phyloP scores from a whole-genome alignment of 2,113 vertebrate species.

The Platichthys stellatus region DNA sequence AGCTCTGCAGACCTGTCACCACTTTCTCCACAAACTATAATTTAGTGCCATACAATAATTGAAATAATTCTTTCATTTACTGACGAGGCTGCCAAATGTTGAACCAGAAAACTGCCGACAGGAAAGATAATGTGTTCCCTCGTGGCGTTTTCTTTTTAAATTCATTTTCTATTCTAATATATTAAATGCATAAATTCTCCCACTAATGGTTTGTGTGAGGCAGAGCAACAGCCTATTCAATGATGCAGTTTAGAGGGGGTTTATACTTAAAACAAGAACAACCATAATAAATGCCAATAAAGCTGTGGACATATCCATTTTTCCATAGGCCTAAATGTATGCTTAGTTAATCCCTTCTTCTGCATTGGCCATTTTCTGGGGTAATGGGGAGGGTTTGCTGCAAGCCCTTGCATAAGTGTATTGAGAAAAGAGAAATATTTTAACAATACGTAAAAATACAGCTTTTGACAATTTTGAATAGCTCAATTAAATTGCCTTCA shows the following conservation, averaged over 20 bases:
- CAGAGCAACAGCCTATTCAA: constrained; percentile 66
- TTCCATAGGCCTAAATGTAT: constrained; percentile 63
- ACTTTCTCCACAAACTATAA: constrained; percentile 75
- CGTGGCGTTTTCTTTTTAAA: constrained; percentile 73
- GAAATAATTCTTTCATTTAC: constrained; percentile 82
- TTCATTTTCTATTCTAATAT: constrained; percentile 80
- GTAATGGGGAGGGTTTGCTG: constrained; percentile 50
- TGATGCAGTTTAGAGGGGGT: constrained; percentile 66
- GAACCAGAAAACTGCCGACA: constrained; percentile 78
- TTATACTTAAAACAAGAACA: constrained; percentile 77
- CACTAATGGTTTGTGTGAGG: constrained; percentile 75
- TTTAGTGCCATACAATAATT: constrained; percentile 79
- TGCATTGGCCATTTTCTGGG: constrained; percentile 60
- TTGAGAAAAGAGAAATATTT: constrained; percentile 24
- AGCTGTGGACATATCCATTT: constrained; percentile 70
- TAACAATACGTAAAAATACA: constrained; percentile 8
- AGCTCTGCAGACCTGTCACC: constrained; percentile 79
- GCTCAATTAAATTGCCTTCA: neutral
- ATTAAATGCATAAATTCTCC: constrained; percentile 79
- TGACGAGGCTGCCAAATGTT: constrained; percentile 80
- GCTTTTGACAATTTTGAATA: neutral
- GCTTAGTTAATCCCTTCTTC: constrained; percentile 69
- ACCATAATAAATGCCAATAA: constrained; percentile 73
- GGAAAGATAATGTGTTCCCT: constrained; percentile 78
- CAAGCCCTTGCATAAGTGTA: constrained; percentile 27